phyloP scores from a whole-genome alignment of 2,113 vertebrate species.

The Choloepus hoffmanni region DNA sequence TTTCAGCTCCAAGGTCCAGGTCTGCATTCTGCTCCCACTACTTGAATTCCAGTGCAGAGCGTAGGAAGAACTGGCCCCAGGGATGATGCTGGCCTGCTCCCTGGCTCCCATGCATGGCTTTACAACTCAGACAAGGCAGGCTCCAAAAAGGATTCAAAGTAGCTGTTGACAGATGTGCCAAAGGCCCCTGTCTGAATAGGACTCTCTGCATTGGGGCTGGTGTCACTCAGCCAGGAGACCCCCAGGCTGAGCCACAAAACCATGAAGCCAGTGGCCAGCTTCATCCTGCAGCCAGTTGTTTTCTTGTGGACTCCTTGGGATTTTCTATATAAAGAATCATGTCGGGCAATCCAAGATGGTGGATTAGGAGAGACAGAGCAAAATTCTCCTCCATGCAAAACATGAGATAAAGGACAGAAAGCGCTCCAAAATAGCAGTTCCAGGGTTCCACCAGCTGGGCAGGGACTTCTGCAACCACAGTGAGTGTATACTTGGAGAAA shows the following conservation, averaged over 20 bases:
- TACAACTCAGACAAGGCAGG: background rate
- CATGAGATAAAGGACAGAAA: too few species aligned
- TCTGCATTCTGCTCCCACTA: accelerated
- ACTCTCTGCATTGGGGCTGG: slow-evolving; percentile 76
- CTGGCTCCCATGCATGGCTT: background rate
- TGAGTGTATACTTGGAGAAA: too few species aligned
- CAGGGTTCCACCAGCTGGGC: too few species aligned
- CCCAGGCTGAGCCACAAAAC: slow-evolving; percentile 86
- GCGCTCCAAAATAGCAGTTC: too few species aligned
- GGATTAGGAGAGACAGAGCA: too few species aligned
- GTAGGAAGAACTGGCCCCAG: background rate
- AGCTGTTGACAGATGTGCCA: slow-evolving; percentile 89
- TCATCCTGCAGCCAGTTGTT: slow-evolving; percentile 77
- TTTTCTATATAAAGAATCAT: too few species aligned
- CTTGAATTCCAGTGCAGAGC: background rate
- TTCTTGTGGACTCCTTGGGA: too few species aligned
- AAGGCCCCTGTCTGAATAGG: slow-evolving; percentile 91
- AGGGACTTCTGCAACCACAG: too few species aligned
- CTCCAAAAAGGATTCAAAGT: slow-evolving; percentile 96
- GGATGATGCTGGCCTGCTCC: background rate
- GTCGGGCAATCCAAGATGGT: too few species aligned
- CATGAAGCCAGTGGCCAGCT: slow-evolving; percentile 60
- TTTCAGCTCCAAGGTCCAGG: background rate
- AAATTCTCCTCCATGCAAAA: too few species aligned
- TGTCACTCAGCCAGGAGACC: slow-evolving; percentile 53